phyloP scores from a whole-genome alignment of 64 coral and sea anemone species.

The Orbicella faveolata region DNA sequence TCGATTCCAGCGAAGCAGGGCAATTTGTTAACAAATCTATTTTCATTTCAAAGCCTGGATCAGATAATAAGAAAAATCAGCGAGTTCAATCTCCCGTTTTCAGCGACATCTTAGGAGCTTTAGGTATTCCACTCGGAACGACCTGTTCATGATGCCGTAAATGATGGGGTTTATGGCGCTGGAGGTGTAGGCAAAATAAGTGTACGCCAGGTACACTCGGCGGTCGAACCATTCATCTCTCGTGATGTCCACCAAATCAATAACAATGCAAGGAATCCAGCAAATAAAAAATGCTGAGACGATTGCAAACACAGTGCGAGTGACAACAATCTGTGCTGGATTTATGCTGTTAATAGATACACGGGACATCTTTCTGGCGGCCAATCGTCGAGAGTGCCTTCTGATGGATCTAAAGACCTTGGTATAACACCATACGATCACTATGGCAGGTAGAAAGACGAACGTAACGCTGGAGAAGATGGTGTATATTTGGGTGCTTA shows the following conservation, averaged over 20 bases:
- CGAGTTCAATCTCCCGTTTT: neutral
- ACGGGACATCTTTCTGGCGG: neutral
- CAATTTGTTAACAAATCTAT: too few relatives aligned
- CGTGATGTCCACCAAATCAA: constrained; percentile 52
- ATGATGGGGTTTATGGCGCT: constrained; percentile 66
- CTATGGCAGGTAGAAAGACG: constrained; percentile 66
- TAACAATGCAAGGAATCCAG: constrained; percentile 68
- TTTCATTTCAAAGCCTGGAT: neutral
- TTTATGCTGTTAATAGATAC: neutral
- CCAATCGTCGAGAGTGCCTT: constrained; percentile 41
- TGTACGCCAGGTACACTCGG: constrained; percentile 51
- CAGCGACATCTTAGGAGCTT: constrained; percentile 37
- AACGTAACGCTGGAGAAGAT: constrained; percentile 61
- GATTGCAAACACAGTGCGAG: constrained; percentile 50
- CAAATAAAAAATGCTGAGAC: constrained; percentile 59
- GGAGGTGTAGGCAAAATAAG: constrained; percentile 61
- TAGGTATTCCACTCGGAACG: constrained; percentile 38
- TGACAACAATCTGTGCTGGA: constrained; percentile 46
- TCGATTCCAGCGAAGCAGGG: too few relatives aligned
- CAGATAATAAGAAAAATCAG: neutral
- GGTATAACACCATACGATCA: constrained; percentile 74
- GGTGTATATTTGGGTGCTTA: constrained; percentile 60
- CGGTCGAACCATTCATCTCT: constrained; percentile 44
- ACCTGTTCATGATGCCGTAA: constrained; percentile 62
- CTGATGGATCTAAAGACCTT: constrained; percentile 69